A percentile compares a stretch with the other conserved stretches of the same genome.
Conservation (phyloP, 2,888 invertebrate genomes). For the Chaetoderma sp. region DNA sequence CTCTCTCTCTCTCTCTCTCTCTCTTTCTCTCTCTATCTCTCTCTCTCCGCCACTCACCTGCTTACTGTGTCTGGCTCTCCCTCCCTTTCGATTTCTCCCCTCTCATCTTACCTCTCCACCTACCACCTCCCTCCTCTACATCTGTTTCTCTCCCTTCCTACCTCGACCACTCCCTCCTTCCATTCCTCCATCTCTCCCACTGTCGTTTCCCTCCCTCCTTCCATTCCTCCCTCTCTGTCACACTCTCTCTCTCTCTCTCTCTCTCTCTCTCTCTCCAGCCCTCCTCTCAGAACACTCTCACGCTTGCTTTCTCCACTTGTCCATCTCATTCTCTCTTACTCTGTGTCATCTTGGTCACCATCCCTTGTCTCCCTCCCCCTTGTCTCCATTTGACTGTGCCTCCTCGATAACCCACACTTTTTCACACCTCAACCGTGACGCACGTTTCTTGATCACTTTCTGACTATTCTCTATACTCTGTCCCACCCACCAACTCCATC, state of each 20-base stretch:
- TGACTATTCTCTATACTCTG: too few relatives aligned
- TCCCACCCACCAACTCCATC: too few relatives aligned
- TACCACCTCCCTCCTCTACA: slow-evolving; percentile 21
- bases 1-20: neutral
- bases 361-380: neutral
- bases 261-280: too few relatives aligned
- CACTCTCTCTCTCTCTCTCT: neutral
- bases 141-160: slow-evolving; percentile 22
- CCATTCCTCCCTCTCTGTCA: neutral
- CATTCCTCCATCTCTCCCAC: neutral
- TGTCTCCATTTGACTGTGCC: too few relatives aligned
- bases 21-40: too few relatives aligned
- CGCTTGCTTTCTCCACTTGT: neutral
- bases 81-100: slow-evolving; percentile 6
- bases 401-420: too few relatives aligned
- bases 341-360: neutral
- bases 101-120: neutral
- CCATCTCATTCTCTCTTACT: neutral
- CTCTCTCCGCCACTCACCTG: neutral
- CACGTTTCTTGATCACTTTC: too few relatives aligned
- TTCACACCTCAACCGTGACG: too few relatives aligned
- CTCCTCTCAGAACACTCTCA: neutral
- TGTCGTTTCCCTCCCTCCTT: neutral
- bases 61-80: neutral
- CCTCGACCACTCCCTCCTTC: slow-evolving; percentile 13